phyloP scores from a whole-genome alignment of 2,797 vertebrate genomes.

The Knipowitschia caucasica region DNA sequence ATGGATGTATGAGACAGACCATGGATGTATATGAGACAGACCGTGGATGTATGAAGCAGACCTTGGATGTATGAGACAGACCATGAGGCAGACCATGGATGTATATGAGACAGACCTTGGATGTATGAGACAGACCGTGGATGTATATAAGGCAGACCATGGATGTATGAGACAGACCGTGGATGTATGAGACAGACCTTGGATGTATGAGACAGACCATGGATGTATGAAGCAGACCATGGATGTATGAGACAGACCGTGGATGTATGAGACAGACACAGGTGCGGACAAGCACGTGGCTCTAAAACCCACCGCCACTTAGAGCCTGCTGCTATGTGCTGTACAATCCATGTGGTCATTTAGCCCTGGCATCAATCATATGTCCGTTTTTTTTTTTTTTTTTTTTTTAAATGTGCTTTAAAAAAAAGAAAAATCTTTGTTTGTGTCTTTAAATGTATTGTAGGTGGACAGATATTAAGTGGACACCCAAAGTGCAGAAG shows the following conservation, averaged over 20 bases:
- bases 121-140: not conserved
- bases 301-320: slow-evolving; percentile 31
- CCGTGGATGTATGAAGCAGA: slow-evolving; percentile 12
- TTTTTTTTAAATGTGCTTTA: too few species aligned
- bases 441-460: slow-evolving; percentile 22
- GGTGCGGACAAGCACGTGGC: too few species aligned
- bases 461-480: slow-evolving; percentile 6
- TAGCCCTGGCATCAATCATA: not conserved
- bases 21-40: too few species aligned
- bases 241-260: slow-evolving; percentile 2
- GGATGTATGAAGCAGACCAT: slow-evolving; percentile 14
- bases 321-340: slow-evolving; percentile 33
- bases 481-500: slow-evolving; percentile 14
- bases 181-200: slow-evolving; percentile 12
- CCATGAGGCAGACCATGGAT: too few species aligned
- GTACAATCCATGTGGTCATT: slow-evolving; percentile 1
- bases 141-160: slow-evolving; percentile 17
- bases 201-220: slow-evolving; percentile 2
- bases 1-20: slow-evolving; percentile 9
- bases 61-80: slow-evolving; percentile 5
- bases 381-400: not conserved
- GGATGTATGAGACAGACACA: too few species aligned
- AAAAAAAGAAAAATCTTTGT: not conserved
- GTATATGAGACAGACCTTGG: slow-evolving; percentile 17
- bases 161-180: slow-evolving; percentile 2